Evolutionary conservation across 2,888 invertebrate species (phyloP), one percentile per base, ranked within the genome.

Genomic region (Athalia cordata): DNA sequence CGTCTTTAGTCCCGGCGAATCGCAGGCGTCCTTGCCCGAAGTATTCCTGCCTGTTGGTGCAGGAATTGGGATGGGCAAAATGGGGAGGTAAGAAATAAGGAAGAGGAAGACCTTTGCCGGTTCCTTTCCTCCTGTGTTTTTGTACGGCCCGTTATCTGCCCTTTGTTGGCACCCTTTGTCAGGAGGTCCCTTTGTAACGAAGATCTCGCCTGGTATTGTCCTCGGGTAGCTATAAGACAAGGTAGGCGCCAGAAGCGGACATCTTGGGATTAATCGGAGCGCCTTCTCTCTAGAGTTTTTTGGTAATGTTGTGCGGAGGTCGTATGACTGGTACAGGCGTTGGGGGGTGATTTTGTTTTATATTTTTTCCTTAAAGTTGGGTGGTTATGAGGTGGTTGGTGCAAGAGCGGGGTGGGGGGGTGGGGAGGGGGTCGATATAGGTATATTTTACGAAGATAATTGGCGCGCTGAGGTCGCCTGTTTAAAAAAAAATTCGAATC

Each of bases 141-240:
- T 86, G 84, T 84, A 84, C 82, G 83, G 83, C 83, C 85, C 85
- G 87, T 87, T 89, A 88, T 88, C 88, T 86, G 79, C 81, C 82
- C 86, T 87, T 89, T 89, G 88, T 89, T 87, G 84, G 84, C 86
- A 83, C 84, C 85, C 86, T 86, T 87, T 86, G 86, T 86, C 84
- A 85, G 80, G 67, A 75, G 78, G 57, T 81, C 72, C 85, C 84
- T 86, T 85, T 84, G 83, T 85, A 81, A 76, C 76, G 57, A 59
- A 64, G 65, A 78, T 76, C 78, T 83, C 83, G 82, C 85, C 70
- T 52, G 74, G 64, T 74, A 78, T 78, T 78, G 78, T 78, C 72
- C 59, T 75, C 61, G 62, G 59, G 62, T 72, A 64, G 75, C 50
- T 75, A 72, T 72, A 75, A 75, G 75, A 75, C 75, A 75, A 75